Evolutionary conservation across 53 echinoderm and acorn worm species (phyloP), one percentile per base, ranked within the genome.

Genomic region (Temnopleurus reevesii): DNA sequence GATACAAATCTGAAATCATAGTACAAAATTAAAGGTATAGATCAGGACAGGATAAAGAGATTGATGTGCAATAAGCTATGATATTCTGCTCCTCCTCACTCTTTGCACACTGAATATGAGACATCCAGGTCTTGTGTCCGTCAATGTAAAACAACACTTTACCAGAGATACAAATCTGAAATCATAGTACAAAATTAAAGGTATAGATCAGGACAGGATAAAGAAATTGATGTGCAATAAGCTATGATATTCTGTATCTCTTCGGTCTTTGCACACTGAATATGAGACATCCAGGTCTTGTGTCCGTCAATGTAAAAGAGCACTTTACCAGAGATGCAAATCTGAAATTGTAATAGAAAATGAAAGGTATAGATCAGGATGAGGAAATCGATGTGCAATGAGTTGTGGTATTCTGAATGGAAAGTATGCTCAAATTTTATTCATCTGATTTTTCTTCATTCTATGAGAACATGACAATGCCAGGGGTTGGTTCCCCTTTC

Each of bases 111-210:
- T 27, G 59, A n/a, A 86, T 13, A 25, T 28, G 86, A 44, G 59
- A 41, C 86, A 86, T 60, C 86, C 86, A 86, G 49, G 45, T 86
- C 46, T 86, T 60, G 26, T 46, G 8, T 27, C 86, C 84, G 34
- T 84, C 84, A 38, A 84, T 33, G 25, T 84, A 84, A 21, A 84
- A 44, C 36, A 31, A 33, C 24, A 84, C 84, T 58, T 55, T 84
- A 19, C 55, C 84, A 2, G 36, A 29, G 21, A 84, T 28, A 58
- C 84, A 84, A 44, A 84, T 55, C 84, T 84, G 59, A 31, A 31
- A 63, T 63, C 25, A 33, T 31, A 4, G n/a, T 21, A 38, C 35
- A 31, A 63, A 26, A n/a, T n/a, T n/a, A n/a, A n/a, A n/a, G n/a
- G n/a, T n/a, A n/a, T n/a, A n/a, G n/a, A n/a, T n/a, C n/a, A n/a